Base-by-base conservation (phyloP, 2,797 vertebrate species). In the Lutra lutra region DNA sequence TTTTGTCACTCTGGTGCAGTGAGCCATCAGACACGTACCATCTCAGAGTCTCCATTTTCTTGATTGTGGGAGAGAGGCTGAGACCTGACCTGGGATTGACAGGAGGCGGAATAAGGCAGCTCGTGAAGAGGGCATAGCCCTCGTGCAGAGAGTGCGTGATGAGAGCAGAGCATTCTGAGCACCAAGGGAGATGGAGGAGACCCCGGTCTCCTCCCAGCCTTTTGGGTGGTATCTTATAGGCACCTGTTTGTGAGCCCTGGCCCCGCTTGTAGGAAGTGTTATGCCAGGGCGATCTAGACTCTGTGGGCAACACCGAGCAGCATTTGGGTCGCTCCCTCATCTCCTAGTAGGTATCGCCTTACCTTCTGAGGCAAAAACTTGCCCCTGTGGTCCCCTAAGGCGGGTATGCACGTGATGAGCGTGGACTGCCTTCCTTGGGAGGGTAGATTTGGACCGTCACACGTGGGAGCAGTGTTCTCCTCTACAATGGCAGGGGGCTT, bases 391-490 rank as follows among this genome's bases (percentile, higher is more conserved):
- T 51, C 40, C 8, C 5, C 15, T 7, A 3, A 11, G 4, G 40
- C 1, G 3, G n/a, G 11, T 15, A 5, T 13, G 32, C 10, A 21
- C 7, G 35, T 48, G 62, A 25, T 64, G 13, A 35, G 11, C n/a
- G 4, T 60, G 48, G 43, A 32, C 12, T 51, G 29, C n/a, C 72
- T 35, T 51, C 38, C n/a, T 56, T 9, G 8, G 68, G n/a, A 79
- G n/a, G 60, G 40, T 2, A 10, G 40, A 11, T 35, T 80, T 2
- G 20, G 11, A 20, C 14, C 7, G 35, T 75, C 82, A 82, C 3
- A 0, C 0, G 13, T 83, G 15, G 70, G 70, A 2, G 2, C 54
- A 3, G 23, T 0, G 1, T 14, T 14, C 21, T 84, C 40, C 18
- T 35, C 15, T 32, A 17, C 0, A 5, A 43, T 4, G 23, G 21